A percentile compares a stretch with the other conserved stretches of the same genome.
Evolutionary conservation across 2,113 vertebrate species (phyloP).

Genomic region (Gallinago jamesoni): DNA sequence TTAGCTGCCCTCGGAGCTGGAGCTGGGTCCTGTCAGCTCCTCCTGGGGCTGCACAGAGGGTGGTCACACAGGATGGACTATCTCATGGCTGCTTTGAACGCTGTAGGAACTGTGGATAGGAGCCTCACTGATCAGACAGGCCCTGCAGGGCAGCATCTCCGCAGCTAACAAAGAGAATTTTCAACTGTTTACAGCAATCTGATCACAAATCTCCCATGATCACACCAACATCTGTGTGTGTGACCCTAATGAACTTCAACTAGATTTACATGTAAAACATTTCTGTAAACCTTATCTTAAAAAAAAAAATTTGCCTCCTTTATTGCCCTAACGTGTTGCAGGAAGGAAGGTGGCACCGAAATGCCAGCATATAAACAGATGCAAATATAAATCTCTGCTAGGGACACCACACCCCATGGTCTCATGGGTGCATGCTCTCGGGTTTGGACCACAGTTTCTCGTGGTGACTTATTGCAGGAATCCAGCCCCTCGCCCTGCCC

Average conservation of each 20-base stretch:
- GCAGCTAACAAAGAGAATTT: neutral
- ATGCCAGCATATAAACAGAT: neutral
- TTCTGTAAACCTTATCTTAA: neutral
- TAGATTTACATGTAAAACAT: neutral
- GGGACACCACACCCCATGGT: neutral
- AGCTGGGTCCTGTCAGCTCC: neutral
- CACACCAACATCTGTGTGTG: too few species aligned
- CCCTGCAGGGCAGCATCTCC: neutral
- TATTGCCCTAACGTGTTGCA: neutral
- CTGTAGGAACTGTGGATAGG: neutral
- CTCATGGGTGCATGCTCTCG: neutral
- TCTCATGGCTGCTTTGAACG: neutral
- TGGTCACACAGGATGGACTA: neutral
- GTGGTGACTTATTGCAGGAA: accelerated
- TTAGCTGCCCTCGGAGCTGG: neutral
- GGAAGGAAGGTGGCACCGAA: neutral
- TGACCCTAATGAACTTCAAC: neutral
- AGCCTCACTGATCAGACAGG: neutral
- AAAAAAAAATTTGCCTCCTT: neutral
- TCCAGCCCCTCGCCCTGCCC: neutral
- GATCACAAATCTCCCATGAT: neutral
- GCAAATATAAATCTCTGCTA: neutral
- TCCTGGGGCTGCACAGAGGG: neutral
- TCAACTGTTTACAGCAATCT: neutral
- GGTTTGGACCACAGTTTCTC: neutral